These are phyloP conservation scores for Drosophila formosana DNA, from an alignment of 2,888 invertebrate genomes.

Conservation along the genomic window DNA sequence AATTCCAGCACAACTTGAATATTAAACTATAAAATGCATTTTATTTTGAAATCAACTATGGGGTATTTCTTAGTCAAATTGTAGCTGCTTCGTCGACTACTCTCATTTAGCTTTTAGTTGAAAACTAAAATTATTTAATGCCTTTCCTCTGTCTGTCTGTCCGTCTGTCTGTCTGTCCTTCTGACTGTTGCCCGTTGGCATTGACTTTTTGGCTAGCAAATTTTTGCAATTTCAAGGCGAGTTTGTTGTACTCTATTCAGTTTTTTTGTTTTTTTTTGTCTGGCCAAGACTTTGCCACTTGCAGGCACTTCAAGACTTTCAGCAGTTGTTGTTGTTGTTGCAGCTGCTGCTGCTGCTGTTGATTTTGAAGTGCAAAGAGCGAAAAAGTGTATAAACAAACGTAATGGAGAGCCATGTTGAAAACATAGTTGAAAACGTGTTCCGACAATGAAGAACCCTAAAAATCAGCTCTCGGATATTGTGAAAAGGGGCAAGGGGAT, in stretches of 20 bases:
- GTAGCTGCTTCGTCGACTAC: background rate
- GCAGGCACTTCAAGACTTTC: constrained; percentile 68
- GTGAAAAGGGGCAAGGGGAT: background rate
- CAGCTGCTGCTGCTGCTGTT: constrained; percentile 42
- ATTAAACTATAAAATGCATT: no score
- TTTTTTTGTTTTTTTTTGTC: constrained; percentile 9
- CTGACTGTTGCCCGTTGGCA: constrained; percentile 27
- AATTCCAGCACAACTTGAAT: no score
- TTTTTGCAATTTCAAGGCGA: constrained; percentile 56
- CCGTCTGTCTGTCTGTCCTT: background rate
- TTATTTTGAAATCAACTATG: background rate
- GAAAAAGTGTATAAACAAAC: constrained; percentile 77
- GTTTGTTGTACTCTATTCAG: constrained; percentile 10
- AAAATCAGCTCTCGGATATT: constrained; percentile 34
- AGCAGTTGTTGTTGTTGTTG: constrained; percentile 36
- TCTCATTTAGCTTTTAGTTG: background rate
- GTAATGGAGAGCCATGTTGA: constrained; percentile 72
- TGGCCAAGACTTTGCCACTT: constrained; percentile 65
- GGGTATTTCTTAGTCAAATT: background rate
- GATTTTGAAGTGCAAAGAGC: constrained; percentile 76
- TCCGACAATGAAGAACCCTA: constrained; percentile 16
- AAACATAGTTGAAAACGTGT: constrained; percentile 48
- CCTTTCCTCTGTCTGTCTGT: constrained; percentile 1
- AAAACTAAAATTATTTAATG: constrained; percentile 44
- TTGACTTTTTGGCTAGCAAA: constrained; percentile 61